Evolutionary conservation across 2,888 invertebrate species (phyloP).

Genomic region (Metopia argyrocephala): DNA sequence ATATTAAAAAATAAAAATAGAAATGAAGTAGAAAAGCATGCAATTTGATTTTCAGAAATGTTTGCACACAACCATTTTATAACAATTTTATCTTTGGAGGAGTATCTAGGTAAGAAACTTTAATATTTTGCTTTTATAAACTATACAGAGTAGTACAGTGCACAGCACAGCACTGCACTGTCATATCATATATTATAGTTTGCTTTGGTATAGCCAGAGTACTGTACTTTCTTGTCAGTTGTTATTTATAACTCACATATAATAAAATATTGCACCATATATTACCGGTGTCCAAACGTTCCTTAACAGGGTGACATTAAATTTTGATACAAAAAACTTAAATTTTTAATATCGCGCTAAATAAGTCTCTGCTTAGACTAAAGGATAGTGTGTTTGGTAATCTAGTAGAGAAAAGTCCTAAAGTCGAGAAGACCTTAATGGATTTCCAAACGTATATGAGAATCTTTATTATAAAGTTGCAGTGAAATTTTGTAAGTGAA

Average conservation of each 20-base stretch:
- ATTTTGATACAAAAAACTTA: neutral
- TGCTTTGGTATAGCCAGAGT: neutral
- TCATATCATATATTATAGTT: neutral
- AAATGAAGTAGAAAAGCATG: constrained; percentile 3
- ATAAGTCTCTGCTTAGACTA: too few relatives aligned
- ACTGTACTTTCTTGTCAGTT: constrained; percentile 36
- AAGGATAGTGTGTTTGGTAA: too few relatives aligned
- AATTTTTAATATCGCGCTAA: neutral
- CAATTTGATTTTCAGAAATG: constrained; percentile 44
- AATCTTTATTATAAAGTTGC: too few relatives aligned
- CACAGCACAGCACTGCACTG: neutral
- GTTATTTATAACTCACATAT: constrained; percentile 52
- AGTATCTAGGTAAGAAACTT: constrained; percentile 33
- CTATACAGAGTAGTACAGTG: too few relatives aligned
- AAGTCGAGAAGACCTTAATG: too few relatives aligned
- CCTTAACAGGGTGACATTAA: constrained; percentile 11
- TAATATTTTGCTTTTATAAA: constrained; percentile 13
- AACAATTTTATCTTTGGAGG: constrained; percentile 45
- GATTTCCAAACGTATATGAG: too few relatives aligned
- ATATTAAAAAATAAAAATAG: neutral
- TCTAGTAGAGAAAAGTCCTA: too few relatives aligned
- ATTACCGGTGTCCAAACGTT: constrained; percentile 8
- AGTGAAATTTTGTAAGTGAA: too few relatives aligned
- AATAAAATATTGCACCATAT: constrained; percentile 50
- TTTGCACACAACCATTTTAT: constrained; percentile 48